Evolutionary conservation across 2,888 invertebrate species (phyloP), one percentile per base, ranked within the genome.

Genomic region (Aricia artaxerxes): DNA sequence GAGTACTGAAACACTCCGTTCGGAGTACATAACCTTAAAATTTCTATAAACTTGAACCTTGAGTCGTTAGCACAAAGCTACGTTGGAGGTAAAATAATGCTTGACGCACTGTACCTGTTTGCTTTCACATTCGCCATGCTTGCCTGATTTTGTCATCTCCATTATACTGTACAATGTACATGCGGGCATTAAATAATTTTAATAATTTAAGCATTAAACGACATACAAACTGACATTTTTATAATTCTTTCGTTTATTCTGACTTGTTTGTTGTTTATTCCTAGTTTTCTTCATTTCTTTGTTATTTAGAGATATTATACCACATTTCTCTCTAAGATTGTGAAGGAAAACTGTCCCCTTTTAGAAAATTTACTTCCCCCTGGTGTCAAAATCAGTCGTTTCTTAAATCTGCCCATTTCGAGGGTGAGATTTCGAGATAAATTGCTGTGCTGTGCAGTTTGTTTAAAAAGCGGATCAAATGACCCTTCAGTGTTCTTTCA

Each of bases 71-170:
- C 16, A 57, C 16, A 57, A 57, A 16, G 57, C 57, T 57, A 57
- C 16, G 57, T 57, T 57, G 16, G 16, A 16, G 57, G 57, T 57
- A 13, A 53, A 57, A 57, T 57, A 57, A 57, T 4, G 57, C 16
- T 57, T 1, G 4, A 57, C 57, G 4, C 57, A 16, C 57, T 57
- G 57, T 80, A 79, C 78, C 81, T 80, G 80, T 82, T 82, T 64
- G 79, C 73, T 78, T 80, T 78, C 78, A 77, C 78, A 79, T 82
- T 80, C 80, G 82, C 79, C 69, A 44, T 73, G 78, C 79, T 78
- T 79, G 78, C 82, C 80, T 82, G 81, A 81, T 81, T 81, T 82
- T 82, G 82, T 81, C 82, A 82, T 82, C 81, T 82, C 82, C 82
- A 82, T 82, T 82, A 82, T 79, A 77, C 80, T 49, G 57, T 57